These are phyloP conservation scores for Xiphias gladius DNA, from an alignment of 2,113 vertebrate species.

Conservation along the genomic window DNA sequence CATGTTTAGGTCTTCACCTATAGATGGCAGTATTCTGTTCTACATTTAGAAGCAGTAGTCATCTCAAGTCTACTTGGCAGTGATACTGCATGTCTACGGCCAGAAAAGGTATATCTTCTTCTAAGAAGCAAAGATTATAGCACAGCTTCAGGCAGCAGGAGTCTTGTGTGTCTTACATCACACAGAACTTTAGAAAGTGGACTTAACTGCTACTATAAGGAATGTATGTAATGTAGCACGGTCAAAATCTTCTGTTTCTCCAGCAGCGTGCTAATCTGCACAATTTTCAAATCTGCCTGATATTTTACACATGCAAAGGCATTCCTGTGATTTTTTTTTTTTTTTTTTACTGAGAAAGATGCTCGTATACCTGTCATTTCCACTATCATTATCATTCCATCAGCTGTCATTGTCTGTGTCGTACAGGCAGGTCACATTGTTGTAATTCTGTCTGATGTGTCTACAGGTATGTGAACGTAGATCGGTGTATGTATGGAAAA, in stretches of 20 bases:
- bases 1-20: background rate
- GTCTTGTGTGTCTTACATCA: background rate
- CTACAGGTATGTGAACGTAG: conserved; percentile 6
- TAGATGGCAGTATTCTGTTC: conserved; percentile 53
- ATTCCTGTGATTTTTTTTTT: background rate
- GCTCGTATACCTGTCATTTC: background rate
- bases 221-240: background rate
- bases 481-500: background rate
- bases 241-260: background rate
- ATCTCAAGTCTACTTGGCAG: background rate
- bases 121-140: background rate
- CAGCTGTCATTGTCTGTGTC: background rate
- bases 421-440: background rate
- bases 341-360: background rate
- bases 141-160: background rate
- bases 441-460: background rate
- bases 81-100: background rate
- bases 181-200: background rate
- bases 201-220: background rate
- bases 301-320: background rate
- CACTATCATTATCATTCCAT: background rate
- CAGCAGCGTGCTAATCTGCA: too few species aligned
- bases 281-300: background rate
- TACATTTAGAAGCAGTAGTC: background rate
- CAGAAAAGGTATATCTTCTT: background rate